These are phyloP conservation scores for Lordiphosa stackelbergi DNA, from an alignment of 1,140 invertebrate genomes.

Conservation along the genomic window DNA sequence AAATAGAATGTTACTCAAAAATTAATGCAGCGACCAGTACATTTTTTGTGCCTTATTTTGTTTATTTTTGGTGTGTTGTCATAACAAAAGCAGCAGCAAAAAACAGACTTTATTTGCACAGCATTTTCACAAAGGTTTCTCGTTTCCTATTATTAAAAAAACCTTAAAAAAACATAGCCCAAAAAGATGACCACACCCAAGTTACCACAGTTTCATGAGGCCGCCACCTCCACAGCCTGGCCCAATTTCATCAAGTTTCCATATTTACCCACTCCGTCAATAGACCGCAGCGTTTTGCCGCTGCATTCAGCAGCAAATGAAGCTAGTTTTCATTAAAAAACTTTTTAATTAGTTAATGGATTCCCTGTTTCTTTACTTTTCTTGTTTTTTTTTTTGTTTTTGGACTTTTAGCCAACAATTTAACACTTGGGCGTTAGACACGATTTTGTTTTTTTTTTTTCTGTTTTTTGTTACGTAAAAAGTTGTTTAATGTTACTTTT, in stretches of 20 bases:
- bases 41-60: neutral
- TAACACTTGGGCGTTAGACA: constrained; percentile 24
- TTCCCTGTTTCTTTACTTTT: constrained; percentile 15
- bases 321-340: constrained; percentile 48
- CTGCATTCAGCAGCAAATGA: constrained; percentile 37
- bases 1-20: neutral
- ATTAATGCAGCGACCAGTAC: constrained; percentile 4
- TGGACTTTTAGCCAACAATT: constrained; percentile 5
- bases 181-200: constrained; percentile 29
- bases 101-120: constrained; percentile 17
- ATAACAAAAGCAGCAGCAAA: constrained; percentile 10
- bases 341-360: constrained; percentile 58
- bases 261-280: constrained; percentile 37
- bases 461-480: constrained; percentile 16
- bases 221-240: constrained; percentile 22
- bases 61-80: constrained; percentile 14
- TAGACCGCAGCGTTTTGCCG: constrained; percentile 39
- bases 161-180: constrained; percentile 3
- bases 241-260: constrained; percentile 28
- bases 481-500: constrained; percentile 16
- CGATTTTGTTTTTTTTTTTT: constrained; percentile 2
- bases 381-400: constrained; percentile 1
- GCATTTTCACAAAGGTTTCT: constrained; percentile 3
- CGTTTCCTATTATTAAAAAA: neutral
- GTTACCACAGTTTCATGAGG: constrained; percentile 32